A percentile compares a stretch with the other conserved stretches of the same genome.
phyloP scores from a whole-genome alignment of 2,888 invertebrate species.

The Thumatha senex region DNA sequence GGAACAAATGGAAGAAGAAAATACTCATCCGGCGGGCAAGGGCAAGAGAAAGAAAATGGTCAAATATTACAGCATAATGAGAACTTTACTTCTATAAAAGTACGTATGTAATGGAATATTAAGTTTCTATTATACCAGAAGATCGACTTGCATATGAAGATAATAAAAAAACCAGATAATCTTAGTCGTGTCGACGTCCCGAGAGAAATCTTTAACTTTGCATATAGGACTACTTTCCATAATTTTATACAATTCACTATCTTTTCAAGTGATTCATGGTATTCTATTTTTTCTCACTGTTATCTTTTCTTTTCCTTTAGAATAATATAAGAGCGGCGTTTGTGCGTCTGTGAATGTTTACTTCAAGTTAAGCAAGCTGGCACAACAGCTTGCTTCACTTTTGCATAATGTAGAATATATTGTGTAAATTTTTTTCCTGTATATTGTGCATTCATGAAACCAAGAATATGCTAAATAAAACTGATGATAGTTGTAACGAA shows the following conservation, averaged over 20 bases:
- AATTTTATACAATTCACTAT: slow-evolving; percentile 49
- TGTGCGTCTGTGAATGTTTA: slow-evolving; percentile 12
- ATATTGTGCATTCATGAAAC: slow-evolving; percentile 13
- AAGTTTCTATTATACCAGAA: slow-evolving; percentile 21
- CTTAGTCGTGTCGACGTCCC: slow-evolving; percentile 26
- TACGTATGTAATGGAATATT: slow-evolving; percentile 20
- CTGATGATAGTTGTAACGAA: neutral
- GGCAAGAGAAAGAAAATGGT: too few species aligned
- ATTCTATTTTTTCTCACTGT: slow-evolving; percentile 40
- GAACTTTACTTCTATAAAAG: neutral
- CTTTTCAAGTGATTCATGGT: slow-evolving; percentile 44
- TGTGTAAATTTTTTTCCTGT: slow-evolving; percentile 9
- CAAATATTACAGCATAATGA: too few species aligned
- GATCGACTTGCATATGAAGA: slow-evolving; percentile 12
- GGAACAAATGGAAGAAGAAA: too few species aligned
- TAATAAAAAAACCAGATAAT: slow-evolving; percentile 40
- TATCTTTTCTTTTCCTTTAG: slow-evolving; percentile 35
- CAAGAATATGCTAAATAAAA: slow-evolving; percentile 3
- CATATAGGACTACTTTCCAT: slow-evolving; percentile 44
- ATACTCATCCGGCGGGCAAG: too few species aligned
- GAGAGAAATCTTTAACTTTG: slow-evolving; percentile 38
- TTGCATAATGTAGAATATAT: slow-evolving; percentile 28
- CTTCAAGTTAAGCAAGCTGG: slow-evolving; percentile 6
- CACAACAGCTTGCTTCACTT: slow-evolving; percentile 5
- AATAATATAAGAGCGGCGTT: slow-evolving; percentile 27